These are phyloP conservation scores for Muscicapa striata DNA, from an alignment of 2,797 vertebrate species.

Conservation along the genomic window DNA sequence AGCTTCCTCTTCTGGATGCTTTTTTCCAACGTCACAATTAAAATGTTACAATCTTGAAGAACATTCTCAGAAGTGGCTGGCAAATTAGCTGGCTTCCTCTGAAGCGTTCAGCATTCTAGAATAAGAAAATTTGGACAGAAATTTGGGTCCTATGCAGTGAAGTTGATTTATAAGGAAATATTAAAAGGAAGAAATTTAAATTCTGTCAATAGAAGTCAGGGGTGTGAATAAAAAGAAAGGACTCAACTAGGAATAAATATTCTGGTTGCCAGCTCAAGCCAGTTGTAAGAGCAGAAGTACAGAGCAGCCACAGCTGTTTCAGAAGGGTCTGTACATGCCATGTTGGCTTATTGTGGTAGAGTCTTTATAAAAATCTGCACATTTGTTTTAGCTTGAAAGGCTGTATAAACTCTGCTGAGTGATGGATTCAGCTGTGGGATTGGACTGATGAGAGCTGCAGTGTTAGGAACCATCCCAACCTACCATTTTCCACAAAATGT, in stretches of 20 bases:
- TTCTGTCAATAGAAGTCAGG: not conserved
- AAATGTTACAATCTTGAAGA: slow-evolving; percentile 50
- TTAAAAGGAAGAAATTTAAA: slow-evolving; percentile 30
- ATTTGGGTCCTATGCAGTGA: not conserved
- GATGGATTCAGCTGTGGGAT: accelerated
- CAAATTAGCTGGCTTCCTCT: slow-evolving; percentile 14
- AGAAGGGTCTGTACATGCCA: not conserved
- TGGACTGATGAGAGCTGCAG: not conserved
- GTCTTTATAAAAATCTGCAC: not conserved
- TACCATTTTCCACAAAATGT: not conserved
- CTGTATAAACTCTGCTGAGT: not conserved
- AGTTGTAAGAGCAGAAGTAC: not conserved
- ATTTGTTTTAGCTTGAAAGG: not conserved
- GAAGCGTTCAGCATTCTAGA: slow-evolving; percentile 8
- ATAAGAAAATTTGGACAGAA: not conserved
- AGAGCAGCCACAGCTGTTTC: not conserved
- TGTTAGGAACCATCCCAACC: not conserved
- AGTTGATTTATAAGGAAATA: not conserved
- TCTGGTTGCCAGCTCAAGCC: not conserved
- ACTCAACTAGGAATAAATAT: not conserved
- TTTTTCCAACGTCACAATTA: slow-evolving; percentile 36
- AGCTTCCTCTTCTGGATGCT: slow-evolving; percentile 11
- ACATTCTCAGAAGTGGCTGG: slow-evolving; percentile 16
- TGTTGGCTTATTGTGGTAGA: not conserved
- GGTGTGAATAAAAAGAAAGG: not conserved